Evolutionary conservation across 2,113 vertebrate species (phyloP), one percentile per base, ranked within the genome.

Genomic region (Misgurnus anguillicaudatus): DNA sequence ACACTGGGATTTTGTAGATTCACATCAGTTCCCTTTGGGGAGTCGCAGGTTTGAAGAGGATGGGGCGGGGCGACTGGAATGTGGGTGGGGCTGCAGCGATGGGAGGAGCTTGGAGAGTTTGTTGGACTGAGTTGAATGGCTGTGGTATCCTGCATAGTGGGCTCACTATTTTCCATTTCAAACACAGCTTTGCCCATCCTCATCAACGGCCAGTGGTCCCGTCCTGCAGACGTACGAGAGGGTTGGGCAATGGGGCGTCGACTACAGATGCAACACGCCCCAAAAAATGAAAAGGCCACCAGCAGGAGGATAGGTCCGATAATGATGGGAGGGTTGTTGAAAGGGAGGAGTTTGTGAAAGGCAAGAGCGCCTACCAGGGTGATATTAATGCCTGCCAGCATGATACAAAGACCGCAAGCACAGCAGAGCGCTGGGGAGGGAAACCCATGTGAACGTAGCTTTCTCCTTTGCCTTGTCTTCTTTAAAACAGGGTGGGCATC

Each of bases 351-450:
- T 42, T 95, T 95, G 78, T 93, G 92, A 7, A 96, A 95, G 7
- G 96, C 94, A 63, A 98, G 97, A 0, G 95, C 95, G 9, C 97
- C 97, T 84, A 98, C 95, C 61, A 98, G 87, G 10, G 97, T 99
- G 89, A 98, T 95, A 91, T 98, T 98, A 88, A 98, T 94, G 75
- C 97, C 97, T 0, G 96, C 97, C 16, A 98, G 90, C 94, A 98
- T 94, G 90, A 96, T 92, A 91, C 97, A 98, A 48, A 98, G 94
- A 9, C 97, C 96, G 17, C 96, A 98, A 48, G 96, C 95, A 0
- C 96, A 98, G 90, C 96, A 98, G 51, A 99, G 93, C 0, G 96
- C 95, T 0, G 95, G 96, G 0, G 96, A 97, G 0, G 94, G 95
- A 9, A 96, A 90, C 24, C 93, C 91, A 36, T 92, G 93, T 8